A percentile compares a stretch with the other conserved stretches of the same genome.
These are phyloP conservation scores for Trichomalopsis sarcophagae DNA, from an alignment of 1,140 invertebrate species.

Conservation along the genomic window DNA sequence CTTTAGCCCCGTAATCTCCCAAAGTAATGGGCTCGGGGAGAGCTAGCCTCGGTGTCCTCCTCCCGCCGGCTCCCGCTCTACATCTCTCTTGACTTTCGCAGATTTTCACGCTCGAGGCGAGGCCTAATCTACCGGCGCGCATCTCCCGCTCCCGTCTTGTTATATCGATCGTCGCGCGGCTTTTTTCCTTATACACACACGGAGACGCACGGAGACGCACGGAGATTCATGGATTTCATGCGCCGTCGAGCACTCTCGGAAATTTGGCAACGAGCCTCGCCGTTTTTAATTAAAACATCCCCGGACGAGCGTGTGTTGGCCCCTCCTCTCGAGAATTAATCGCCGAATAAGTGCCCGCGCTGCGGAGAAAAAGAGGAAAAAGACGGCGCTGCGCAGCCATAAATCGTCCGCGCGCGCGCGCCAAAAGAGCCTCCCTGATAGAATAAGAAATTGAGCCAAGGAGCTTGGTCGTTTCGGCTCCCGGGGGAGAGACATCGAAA, in stretches of 20 bases:
- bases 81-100: conserved; percentile 48
- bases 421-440: conserved; percentile 14
- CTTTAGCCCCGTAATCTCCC: conserved; percentile 68
- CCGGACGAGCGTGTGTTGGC: neutral
- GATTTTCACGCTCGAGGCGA: conserved; percentile 54
- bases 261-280: too few relatives aligned
- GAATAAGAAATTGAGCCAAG: conserved; percentile 51
- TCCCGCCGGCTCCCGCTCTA: neutral
- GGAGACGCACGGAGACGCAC: too few relatives aligned
- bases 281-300: conserved; percentile 28
- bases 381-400: neutral
- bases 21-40: conserved; percentile 64
- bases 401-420: conserved; percentile 44
- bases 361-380: neutral
- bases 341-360: conserved; percentile 35
- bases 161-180: neutral
- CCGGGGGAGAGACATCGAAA: conserved; percentile 66
- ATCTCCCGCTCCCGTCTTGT: neutral
- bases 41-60: neutral
- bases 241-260: too few relatives aligned
- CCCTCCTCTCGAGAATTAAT: conserved; percentile 35
- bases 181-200: too few relatives aligned
- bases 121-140: conserved; percentile 45
- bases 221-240: too few relatives aligned
- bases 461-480: conserved; percentile 43